Conservation (phyloP, 2,797 vertebrate genomes). For the Acomys russatus region DNA sequence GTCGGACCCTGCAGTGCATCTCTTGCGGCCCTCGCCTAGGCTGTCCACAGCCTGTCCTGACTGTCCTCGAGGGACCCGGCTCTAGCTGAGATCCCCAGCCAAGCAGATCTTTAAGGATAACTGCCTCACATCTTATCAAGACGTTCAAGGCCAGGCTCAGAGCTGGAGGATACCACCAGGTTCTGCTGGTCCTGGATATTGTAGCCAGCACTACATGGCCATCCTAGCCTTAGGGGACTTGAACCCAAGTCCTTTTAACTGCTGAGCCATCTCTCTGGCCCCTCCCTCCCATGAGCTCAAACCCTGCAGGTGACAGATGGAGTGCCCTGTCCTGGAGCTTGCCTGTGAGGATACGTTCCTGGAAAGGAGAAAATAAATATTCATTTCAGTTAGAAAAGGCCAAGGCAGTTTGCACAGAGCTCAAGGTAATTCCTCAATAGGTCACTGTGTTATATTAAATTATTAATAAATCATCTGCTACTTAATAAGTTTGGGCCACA, state of each 20-base stretch:
- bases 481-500: background rate
- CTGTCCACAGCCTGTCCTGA: background rate
- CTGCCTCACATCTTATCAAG: background rate
- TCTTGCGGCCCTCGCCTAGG: background rate
- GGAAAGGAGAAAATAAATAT: background rate
- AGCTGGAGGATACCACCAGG: background rate
- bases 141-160: background rate
- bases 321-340: background rate
- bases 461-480: constrained; percentile 30
- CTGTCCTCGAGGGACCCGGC: background rate
- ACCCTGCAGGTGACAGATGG: background rate
- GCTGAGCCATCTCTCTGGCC: background rate
- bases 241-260: background rate
- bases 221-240: background rate
- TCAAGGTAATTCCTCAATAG: background rate
- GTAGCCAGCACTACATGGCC: background rate
- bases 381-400: background rate
- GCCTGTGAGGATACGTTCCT: background rate
- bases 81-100: background rate
- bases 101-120: background rate
- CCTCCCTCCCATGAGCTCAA: background rate
- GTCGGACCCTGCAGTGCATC: background rate
- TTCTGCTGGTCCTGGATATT: background rate
- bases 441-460: background rate
- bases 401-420: background rate